Conservation (phyloP, 2,888 invertebrate genomes). For the Trachelus iudaicus region DNA sequence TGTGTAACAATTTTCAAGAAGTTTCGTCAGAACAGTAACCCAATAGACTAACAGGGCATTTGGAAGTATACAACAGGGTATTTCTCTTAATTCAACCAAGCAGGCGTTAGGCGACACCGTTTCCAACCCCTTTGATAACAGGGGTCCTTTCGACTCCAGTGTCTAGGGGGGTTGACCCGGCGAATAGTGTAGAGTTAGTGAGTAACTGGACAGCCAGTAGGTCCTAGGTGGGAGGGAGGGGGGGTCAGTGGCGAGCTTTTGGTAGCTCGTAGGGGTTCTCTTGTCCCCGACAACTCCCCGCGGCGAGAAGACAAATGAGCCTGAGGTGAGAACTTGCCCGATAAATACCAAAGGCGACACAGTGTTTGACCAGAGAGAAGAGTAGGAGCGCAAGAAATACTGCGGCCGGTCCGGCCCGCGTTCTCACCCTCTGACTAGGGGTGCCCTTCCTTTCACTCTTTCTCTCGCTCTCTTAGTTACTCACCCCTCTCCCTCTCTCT, state of each 20-base stretch:
- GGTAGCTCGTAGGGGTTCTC: conserved; percentile 30
- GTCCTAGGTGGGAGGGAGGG: conserved; percentile 8
- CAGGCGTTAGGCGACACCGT: neutral
- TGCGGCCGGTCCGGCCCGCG: conserved; percentile 40
- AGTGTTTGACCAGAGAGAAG: conserved; percentile 63
- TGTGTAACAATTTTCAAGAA: no score
- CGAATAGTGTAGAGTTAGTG: neutral
- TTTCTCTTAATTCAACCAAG: conserved; percentile 4
- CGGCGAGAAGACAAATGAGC: conserved; percentile 64
- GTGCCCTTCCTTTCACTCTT: neutral
- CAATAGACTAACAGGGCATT: neutral
- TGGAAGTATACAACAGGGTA: neutral
- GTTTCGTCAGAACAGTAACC: neutral
- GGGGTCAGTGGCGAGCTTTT: conserved; percentile 42
- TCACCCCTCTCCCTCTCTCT: conserved; percentile 12
- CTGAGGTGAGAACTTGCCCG: conserved; percentile 66
- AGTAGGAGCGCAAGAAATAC: conserved; percentile 59
- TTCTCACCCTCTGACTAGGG: conserved; percentile 18
- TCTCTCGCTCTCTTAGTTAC: conserved; percentile 3
- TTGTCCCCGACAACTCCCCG: conserved; percentile 48
- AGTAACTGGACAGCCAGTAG: conserved; percentile 16
- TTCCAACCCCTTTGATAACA: neutral
- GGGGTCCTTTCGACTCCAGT: neutral
- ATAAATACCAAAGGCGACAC: conserved; percentile 66
- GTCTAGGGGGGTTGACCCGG: neutral